Base-by-base conservation (phyloP, 2,797 vertebrate species). In the Brachymystax lenok region DNA sequence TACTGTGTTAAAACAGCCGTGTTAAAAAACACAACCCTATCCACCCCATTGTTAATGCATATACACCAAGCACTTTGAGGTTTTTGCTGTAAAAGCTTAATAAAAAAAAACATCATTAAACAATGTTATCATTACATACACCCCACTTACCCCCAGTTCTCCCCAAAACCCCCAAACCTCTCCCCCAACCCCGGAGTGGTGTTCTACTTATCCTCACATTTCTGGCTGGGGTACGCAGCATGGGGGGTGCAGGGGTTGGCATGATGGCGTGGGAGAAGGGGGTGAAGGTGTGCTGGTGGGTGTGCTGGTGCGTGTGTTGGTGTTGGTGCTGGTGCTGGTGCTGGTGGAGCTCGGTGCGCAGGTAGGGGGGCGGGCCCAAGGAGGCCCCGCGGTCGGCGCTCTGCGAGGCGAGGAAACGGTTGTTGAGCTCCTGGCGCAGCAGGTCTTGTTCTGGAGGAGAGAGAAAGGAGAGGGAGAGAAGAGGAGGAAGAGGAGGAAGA, bases 241-340 rank as follows among this genome's bases (percentile, higher is more conserved):
- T 97, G 93, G 98, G 97, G 64, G 97, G 97, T 95, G 98, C 97
- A 86, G 98, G 97, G 90, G 97, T 98, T 82, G 98, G 97, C 96
- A 99, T 97, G 95, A 98, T 97, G 94, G 96, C 96, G 93, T 98
- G 97, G 74, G 97, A 97, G 89, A 98, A 99, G 72, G 98, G 98
- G 12, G 97, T 99, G 94, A 99, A 99, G 92, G 98, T 99, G 92
- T 99, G 98, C 95, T 99, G 98, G 95, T 99, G 98, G 21, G 97
- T 99, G 94, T 99, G 98, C 92, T 99, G 98, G 92, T 99, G 98
- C 8, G 97, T 98, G 94, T 99, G 98, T 94, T 99, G 98, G 93
- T 99, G 98, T 92, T 98, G 97, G 85, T 99, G 98, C 89, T 95
- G 94, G 73, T 95, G 94, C 83, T 98, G 97, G 70, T 98, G 98